These are phyloP conservation scores for Pteromalus puparum DNA, from an alignment of 1,140 invertebrate genomes.

Conservation along the genomic window DNA sequence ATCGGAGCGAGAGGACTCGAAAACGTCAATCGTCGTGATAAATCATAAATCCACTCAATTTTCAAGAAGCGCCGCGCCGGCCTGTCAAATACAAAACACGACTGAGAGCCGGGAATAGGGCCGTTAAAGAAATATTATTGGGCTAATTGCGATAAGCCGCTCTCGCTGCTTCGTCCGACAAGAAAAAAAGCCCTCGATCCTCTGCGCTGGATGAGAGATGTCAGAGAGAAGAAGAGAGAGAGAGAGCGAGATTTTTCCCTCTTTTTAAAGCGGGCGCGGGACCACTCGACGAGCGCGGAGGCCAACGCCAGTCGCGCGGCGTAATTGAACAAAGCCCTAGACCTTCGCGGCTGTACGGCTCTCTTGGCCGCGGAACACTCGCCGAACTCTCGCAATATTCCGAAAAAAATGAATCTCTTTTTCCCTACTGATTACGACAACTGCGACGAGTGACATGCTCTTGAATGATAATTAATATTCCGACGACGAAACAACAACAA, in stretches of 20 bases:
- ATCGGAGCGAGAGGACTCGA: not conserved
- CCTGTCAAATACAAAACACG: conserved; percentile 45
- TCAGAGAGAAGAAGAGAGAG: conserved; percentile 38
- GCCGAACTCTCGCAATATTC: conserved; percentile 67
- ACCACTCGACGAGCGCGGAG: conserved; percentile 30
- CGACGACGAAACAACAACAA: too few relatives aligned
- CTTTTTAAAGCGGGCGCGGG: conserved; percentile 63
- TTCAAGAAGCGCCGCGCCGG: not conserved
- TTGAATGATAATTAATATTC: too few relatives aligned
- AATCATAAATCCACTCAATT: conserved; percentile 51
- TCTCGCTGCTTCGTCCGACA: conserved; percentile 34
- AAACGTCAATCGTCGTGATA: conserved; percentile 39
- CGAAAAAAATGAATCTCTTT: conserved; percentile 69
- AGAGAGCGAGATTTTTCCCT: conserved; percentile 60
- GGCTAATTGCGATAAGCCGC: conserved; percentile 52
- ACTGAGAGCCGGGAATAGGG: not conserved
- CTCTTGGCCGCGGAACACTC: conserved; percentile 61
- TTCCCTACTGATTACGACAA: too few relatives aligned
- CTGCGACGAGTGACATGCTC: too few relatives aligned
- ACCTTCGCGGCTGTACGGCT: conserved; percentile 62
- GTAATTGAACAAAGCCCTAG: conserved; percentile 74
- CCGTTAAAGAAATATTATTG: conserved; percentile 52
- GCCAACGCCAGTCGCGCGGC: conserved; percentile 56
- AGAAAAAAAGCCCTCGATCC: conserved; percentile 39
- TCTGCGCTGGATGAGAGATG: conserved; percentile 11